Base-by-base conservation (phyloP, 2,113 vertebrate genomes). In the Plecotus auritus region DNA sequence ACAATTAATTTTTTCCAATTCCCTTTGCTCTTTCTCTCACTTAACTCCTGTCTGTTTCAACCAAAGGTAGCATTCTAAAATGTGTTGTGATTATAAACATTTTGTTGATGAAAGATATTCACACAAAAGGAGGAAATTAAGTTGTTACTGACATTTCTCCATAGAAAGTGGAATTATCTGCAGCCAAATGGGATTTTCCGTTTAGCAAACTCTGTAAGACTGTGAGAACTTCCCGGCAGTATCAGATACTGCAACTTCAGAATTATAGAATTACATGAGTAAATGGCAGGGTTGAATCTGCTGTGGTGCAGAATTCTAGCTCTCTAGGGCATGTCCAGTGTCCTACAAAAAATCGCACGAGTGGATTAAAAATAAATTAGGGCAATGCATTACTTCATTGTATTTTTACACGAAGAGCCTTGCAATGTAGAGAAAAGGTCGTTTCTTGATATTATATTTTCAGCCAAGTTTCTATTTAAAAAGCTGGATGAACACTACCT, bases 291-390 rank as follows among this genome's bases (percentile, higher is more conserved):
- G 47, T 30, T 85, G 80, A 97, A 95, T 84, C 96, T 47, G 49
- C 0, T 59, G 0, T 0, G 0, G 69, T 72, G 61, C 74, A 96
- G 78, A 93, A 96, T 30, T 16, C 2, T 56, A 81, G 56, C 23
- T 97, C 84, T 94, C 20, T 73, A 35, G 74, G 67, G 85, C 95
- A 81, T 87, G 93, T 90, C 72, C 42, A 66, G 23, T 90, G 81
- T 97, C 93, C 94, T 95, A 92, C 42, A 64, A 64, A 64, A 96
- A 96, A 97, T 95, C 73, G 81, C 22, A 87, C 11, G 54, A 42
- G 93, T 92, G n/a, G 35, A 96, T 95, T 96, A 88, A 95, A 98
- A 97, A 95, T 95, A 95, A 96, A 95, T 97, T 92, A 95, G 72
- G 70, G 87, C 20, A 90, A 42, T 61, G 67, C 32, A 30, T 1